A percentile compares a stretch with the other conserved stretches of the same genome.
phyloP scores from a whole-genome alignment of 2,113 vertebrate species.

The Strigops habroptila region DNA sequence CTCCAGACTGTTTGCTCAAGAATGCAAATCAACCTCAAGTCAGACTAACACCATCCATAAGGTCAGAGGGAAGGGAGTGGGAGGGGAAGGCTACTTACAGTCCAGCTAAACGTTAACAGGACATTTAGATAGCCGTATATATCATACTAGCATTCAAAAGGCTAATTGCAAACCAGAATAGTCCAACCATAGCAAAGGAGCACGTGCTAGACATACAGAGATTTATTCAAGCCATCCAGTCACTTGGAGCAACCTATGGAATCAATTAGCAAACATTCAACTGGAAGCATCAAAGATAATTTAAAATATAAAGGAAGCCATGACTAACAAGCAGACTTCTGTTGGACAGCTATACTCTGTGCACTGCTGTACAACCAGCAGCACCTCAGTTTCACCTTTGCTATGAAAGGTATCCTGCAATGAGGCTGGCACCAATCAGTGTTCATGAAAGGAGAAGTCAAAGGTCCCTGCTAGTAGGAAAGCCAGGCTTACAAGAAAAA shows the following conservation, averaged over 20 bases:
- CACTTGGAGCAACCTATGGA: background rate
- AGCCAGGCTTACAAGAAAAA: background rate
- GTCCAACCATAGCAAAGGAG: background rate
- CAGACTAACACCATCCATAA: background rate
- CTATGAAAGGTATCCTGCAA: background rate
- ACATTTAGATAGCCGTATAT: background rate
- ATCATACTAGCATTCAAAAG: background rate
- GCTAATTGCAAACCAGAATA: background rate
- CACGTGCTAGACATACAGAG: background rate
- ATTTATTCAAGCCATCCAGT: background rate
- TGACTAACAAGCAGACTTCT: background rate
- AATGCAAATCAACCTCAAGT: background rate
- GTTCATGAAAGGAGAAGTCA: background rate
- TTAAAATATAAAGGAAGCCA: background rate
- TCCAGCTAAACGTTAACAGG: background rate
- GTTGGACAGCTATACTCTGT: background rate
- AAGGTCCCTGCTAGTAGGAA: background rate
- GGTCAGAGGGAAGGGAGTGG: background rate
- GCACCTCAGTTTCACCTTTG: background rate
- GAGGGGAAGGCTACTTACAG: background rate
- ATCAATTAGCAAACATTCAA: background rate
- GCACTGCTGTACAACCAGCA: background rate
- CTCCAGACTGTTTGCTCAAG: background rate
- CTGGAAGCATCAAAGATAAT: background rate
- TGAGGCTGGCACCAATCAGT: background rate